A percentile compares a stretch with the other conserved stretches of the same genome.
These are phyloP conservation scores for Stenichneumon culpator DNA, from an alignment of 2,888 invertebrate genomes.

Conservation along the genomic window DNA sequence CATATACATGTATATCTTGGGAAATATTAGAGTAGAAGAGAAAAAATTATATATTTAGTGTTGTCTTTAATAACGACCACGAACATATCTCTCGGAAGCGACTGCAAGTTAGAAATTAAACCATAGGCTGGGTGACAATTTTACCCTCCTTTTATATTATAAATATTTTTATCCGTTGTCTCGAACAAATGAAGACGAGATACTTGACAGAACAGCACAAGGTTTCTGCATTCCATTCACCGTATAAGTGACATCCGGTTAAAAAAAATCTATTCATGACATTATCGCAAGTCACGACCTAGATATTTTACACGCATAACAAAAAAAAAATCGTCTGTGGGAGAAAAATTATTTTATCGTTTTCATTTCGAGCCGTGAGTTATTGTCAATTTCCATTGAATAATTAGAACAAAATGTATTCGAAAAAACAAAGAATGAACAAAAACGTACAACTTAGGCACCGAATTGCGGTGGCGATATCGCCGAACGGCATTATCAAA, in stretches of 20 bases:
- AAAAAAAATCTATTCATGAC: conserved; percentile 8
- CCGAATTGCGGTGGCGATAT: conserved; percentile 49
- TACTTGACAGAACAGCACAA: not conserved
- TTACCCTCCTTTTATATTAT: conserved; percentile 16
- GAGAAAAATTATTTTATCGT: conserved; percentile 19
- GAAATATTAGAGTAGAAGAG: conserved; percentile 28
- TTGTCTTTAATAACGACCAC: conserved; percentile 61
- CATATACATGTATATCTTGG: conserved; percentile 51
- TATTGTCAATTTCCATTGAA: conserved; percentile 14
- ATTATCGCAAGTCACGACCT: conserved; percentile 10
- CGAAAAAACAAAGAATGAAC: conserved; percentile 33
- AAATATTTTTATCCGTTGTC: conserved; percentile 5
- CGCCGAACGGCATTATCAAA: conserved; percentile 38
- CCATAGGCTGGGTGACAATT: conserved; percentile 39
- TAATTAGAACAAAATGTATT: conserved; percentile 20
- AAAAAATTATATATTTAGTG: conserved; percentile 48
- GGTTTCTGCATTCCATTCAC: conserved; percentile 24
- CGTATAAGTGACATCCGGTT: not conserved
- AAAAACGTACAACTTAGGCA: conserved; percentile 33
- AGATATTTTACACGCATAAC: conserved; percentile 16
- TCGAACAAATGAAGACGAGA: not conserved
- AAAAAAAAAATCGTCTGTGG: not conserved
- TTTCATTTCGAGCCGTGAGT: conserved; percentile 14
- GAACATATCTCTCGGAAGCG: conserved; percentile 66
- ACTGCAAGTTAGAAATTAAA: conserved; percentile 53